Evolutionary conservation across 2,888 invertebrate species (phyloP).

Genomic region (Craniophora ligustri): DNA sequence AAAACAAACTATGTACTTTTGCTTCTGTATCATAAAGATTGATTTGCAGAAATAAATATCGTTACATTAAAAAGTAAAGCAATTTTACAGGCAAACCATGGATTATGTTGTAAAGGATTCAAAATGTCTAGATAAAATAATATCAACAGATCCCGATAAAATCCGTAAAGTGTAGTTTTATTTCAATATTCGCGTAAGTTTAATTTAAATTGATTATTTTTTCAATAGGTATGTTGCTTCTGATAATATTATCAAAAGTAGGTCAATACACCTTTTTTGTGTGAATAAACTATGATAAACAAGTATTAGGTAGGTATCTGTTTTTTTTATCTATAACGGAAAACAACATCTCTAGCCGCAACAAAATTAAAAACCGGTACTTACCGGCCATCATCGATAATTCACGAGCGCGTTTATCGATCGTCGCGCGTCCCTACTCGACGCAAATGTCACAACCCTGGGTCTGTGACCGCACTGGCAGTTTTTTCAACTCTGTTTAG

Average conservation of each 20-base stretch:
- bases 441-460: conserved; percentile 38
- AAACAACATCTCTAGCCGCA: background rate
- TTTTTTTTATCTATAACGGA: background rate
- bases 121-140: too few species aligned
- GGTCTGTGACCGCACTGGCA: conserved; percentile 40
- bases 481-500: conserved; percentile 50
- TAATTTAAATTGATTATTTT: too few species aligned
- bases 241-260: background rate
- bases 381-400: conserved; percentile 36
- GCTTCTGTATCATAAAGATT: too few species aligned
- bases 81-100: too few species aligned
- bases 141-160: too few species aligned
- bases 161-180: too few species aligned
- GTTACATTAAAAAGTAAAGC: too few species aligned
- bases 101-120: too few species aligned
- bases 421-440: conserved; percentile 29
- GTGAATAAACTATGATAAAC: background rate
- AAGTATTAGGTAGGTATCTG: background rate
- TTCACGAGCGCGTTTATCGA: conserved; percentile 21
- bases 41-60: too few species aligned
- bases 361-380: background rate
- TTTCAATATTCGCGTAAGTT: too few species aligned
- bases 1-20: too few species aligned
- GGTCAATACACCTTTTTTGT: background rate
- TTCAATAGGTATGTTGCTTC: background rate